phyloP scores from a whole-genome alignment of 2,113 vertebrate genomes.

The Lophochroa leadbeateri region DNA sequence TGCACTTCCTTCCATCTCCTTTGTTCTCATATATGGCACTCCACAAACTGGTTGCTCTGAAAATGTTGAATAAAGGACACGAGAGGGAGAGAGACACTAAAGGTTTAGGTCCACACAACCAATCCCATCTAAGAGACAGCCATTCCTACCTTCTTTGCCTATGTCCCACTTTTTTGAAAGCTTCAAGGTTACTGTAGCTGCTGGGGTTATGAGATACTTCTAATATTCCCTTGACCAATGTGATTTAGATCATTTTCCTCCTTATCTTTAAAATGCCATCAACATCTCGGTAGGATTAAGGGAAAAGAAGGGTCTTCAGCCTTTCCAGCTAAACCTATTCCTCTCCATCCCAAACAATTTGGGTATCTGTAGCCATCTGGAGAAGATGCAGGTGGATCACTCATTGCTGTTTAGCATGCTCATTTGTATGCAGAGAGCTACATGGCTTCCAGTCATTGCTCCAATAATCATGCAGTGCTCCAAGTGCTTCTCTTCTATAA shows the following conservation, averaged over 20 bases:
- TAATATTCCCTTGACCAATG: background rate
- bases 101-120: background rate
- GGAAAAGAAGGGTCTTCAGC: background rate
- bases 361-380: background rate
- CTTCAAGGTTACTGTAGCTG: background rate
- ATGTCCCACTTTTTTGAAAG: background rate
- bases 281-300: accelerated
- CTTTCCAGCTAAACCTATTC: background rate
- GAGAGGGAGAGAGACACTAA: background rate
- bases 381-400: background rate
- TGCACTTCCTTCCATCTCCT: background rate
- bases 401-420: background rate
- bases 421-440: background rate
- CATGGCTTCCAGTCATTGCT: background rate
- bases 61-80: background rate
- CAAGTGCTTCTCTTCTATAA: background rate
- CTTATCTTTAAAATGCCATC: background rate
- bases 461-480: background rate
- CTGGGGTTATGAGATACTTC: background rate
- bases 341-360: background rate
- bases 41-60: background rate
- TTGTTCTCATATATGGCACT: background rate
- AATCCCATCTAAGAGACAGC: background rate
- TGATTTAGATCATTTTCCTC: background rate
- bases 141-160: background rate